Evolutionary conservation across 2,888 invertebrate genomes (phyloP), one percentile per base, ranked within the genome.

Genomic region (Odontocolon sp.): DNA sequence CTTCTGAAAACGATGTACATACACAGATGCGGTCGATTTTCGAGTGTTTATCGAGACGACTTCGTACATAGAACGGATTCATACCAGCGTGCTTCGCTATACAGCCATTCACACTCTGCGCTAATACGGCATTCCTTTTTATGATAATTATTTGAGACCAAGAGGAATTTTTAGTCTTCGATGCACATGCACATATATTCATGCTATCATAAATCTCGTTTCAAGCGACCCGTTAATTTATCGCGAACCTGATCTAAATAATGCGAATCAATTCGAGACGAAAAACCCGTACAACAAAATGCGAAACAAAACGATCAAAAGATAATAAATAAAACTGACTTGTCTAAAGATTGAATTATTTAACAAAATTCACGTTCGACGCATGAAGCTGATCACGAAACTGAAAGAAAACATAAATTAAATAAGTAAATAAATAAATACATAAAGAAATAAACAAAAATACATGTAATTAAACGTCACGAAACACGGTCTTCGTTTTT

Each of bases 361-460:
- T 79, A 82, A 82, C 81, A 73, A 82, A 86, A 78, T 83, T 84
- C 86, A 85, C 76, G 81, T 82, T 72, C 84, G 87, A 78, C 75
- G 82, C 86, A 84, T 57, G 78, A 86, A 84, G 86, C 54, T 78
- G 83, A 82, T 81, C 85, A 82, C 81, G 82, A 82, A 88, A 88
- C 86, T 86, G 86, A 85, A 87, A 88, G 72, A 76, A 79, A 84
- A 83, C 82, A 81, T 42, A 75, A 83, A 82, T 81, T 78, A 77
- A 61, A 78, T 80, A 81, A 84, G 78, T 79, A 64, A 80, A 80
- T 21, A 80, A 74, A 71, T 52, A 76, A 63, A 71, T 2, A 42
- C 66, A 77, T 56, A 21, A 36, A 71, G 21, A 61, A 26, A 61
- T 11, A 68, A 28, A 54, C 42, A 38, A 68, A 38, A 33, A 54